Percentiles rank a stretch among this genome's conserved stretches.
Conservation (phyloP, 2,888 invertebrate genomes). For the Tenthredo amoena region DNA sequence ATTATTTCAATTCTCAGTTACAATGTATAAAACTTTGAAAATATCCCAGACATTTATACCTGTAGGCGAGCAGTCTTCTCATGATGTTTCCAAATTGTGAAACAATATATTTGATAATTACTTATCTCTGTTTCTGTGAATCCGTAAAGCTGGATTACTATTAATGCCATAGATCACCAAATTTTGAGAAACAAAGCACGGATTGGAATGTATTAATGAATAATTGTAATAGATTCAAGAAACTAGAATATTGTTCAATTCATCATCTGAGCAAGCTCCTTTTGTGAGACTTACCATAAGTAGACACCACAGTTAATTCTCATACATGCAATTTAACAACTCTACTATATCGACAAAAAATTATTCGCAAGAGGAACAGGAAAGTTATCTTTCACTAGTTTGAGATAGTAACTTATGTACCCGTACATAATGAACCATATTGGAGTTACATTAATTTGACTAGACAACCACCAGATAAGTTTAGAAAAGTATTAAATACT, state of each 20-base stretch:
- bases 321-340: not conserved
- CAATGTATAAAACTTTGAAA: constrained; percentile 58
- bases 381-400: not conserved
- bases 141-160: not conserved
- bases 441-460: not conserved
- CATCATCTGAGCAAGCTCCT: not conserved
- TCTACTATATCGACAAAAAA: not conserved
- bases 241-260: not conserved
- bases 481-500: not conserved
- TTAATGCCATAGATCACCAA: not conserved
- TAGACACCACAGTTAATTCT: not conserved
- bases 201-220: constrained; percentile 11
- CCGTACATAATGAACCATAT: not conserved
- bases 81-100: constrained; percentile 1
- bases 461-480: not conserved
- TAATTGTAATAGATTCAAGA: not conserved
- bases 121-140: not conserved
- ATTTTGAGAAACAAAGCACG: not conserved
- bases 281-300: not conserved
- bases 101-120: not conserved
- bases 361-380: not conserved
- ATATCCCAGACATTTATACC: constrained; percentile 56
- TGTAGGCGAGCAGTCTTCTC: constrained; percentile 57
- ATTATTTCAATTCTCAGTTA: constrained; percentile 51
- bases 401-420: not conserved